Base-by-base conservation (phyloP, 2,888 invertebrate genomes). In the Acanthoscelides obtectus region DNA sequence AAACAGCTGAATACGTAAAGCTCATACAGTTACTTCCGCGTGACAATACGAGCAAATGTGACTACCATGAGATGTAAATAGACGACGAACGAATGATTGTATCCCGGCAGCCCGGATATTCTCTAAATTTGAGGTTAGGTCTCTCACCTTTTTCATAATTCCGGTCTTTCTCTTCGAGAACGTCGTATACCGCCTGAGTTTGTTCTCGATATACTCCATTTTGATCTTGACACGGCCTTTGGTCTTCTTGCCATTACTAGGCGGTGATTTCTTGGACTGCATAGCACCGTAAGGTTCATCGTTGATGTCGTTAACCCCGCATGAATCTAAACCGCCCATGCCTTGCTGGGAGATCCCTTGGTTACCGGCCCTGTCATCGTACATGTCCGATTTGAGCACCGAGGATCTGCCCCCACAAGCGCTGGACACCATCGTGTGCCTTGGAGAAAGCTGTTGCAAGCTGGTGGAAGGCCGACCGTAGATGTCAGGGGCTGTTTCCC, bases 191-290 rank as follows among this genome's bases (percentile, higher is more conserved):
- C 99, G 91, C 83, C 99, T 89, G 79, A 99, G 89, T 88, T 99
- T 99, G 88, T 99, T 99, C 88, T 99, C 98, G 85, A 99, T 99
- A 87, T 99, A 99, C 89, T 99, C 99, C 99, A 99, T 99, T 90
- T 99, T 99, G 86, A 99, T 99, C 91, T 99, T 99, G 82, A 99
- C 99, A 79, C 99, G 91, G 78, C 99, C 99, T 88, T 98, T 98
- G 80, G 98, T 98, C 89, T 98, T 98, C 89, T 99, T 98, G 80
- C 96, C 96, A 86, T 96, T 96, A 75, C 95, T 94, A 69, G 96
- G 96, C 78, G 95, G 95, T 77, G 95, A 94, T 86, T 94, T 95
- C 88, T 95, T 95, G 81, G 94, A 92, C 81, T 91, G 92, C 80
- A 94, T 87, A 81, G 93, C 90, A 77, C 90, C 90, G 84, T 93